phyloP scores from a whole-genome alignment of 2,888 invertebrate species.

The Caenorhabditis doughertyi region DNA sequence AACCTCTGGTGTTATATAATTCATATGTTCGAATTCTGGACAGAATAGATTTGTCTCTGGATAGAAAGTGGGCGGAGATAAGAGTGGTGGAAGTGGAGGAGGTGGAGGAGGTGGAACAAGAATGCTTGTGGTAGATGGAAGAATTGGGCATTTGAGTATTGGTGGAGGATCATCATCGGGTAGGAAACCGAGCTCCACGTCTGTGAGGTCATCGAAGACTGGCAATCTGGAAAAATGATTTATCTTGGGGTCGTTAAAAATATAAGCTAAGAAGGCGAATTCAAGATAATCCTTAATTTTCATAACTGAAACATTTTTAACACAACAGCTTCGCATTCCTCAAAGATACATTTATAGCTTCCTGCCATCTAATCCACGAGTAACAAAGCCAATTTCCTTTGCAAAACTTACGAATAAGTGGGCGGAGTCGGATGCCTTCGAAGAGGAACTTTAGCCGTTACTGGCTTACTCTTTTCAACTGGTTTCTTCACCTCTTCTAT shows the following conservation, averaged over 20 bases:
- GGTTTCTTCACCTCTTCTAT: not conserved
- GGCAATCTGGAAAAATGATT: constrained; percentile 3
- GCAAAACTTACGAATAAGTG: no score
- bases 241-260: no score
- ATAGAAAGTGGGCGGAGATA: not conserved
- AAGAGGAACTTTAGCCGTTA: not conserved
- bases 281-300: no score
- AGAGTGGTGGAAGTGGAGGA: not conserved
- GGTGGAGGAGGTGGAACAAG: constrained; percentile 15
- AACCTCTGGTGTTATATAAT: constrained; percentile 13
- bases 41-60: no score
- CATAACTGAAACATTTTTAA: no score
- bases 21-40: no score
- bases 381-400: no score
- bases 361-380: no score
- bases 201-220: constrained; percentile 28
- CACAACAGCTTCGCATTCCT: no score
- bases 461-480: not conserved
- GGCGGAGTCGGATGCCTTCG: no score
- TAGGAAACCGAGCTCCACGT: constrained; percentile 11
- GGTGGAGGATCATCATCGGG: constrained; percentile 5
- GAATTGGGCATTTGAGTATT: not conserved
- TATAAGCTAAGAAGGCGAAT: no score
- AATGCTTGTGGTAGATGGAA: not conserved
- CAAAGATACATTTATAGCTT: no score